A percentile compares a stretch with the other conserved stretches of the same genome.
Conservation (phyloP, 2,888 invertebrate genomes). For the Pseudeuparius sepicola region DNA sequence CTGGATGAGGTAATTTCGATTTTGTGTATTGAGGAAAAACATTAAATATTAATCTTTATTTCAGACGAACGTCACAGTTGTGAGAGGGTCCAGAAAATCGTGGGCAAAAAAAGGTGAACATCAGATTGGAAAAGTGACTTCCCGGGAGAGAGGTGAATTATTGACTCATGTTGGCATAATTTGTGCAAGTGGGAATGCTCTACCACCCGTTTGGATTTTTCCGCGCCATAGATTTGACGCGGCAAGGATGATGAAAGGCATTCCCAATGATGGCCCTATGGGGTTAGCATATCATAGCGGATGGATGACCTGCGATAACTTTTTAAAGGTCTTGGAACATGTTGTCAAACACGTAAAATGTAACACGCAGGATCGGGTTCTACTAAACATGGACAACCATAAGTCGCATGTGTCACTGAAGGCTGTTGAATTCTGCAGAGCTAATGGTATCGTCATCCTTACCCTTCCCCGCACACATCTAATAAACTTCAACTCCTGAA, state of each 20-base stretch:
- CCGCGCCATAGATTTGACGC: too few relatives aligned
- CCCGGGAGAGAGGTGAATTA: background rate
- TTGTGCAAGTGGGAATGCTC: too few relatives aligned
- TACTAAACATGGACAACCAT: too few relatives aligned
- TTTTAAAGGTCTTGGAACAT: slow-evolving; percentile 28
- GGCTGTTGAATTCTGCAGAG: slow-evolving; percentile 28
- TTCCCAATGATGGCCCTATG: slow-evolving; percentile 14
- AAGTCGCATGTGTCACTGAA: too few relatives aligned
- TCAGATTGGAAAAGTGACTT: slow-evolving; percentile 16
- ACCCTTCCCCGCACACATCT: slow-evolving; percentile 24
- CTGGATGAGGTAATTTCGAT: too few relatives aligned
- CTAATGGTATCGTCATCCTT: too few relatives aligned
- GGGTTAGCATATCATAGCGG: slow-evolving; percentile 12
- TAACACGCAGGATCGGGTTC: slow-evolving; percentile 21
- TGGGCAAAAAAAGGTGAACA: slow-evolving; percentile 24
- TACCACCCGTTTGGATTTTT: slow-evolving; percentile 19
- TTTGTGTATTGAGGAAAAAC: too few relatives aligned
- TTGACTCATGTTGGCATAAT: slow-evolving; percentile 15
- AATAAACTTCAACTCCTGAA: slow-evolving; percentile 23
- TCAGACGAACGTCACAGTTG: too few relatives aligned
- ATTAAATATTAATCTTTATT: too few relatives aligned
- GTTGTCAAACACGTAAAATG: slow-evolving; percentile 28
- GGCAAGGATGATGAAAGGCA: slow-evolving; percentile 17
- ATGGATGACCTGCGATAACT: slow-evolving; percentile 21
- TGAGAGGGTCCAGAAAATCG: slow-evolving; percentile 11